phyloP scores from a whole-genome alignment of 1,140 invertebrate genomes.

The Reticulitermes speratus region DNA sequence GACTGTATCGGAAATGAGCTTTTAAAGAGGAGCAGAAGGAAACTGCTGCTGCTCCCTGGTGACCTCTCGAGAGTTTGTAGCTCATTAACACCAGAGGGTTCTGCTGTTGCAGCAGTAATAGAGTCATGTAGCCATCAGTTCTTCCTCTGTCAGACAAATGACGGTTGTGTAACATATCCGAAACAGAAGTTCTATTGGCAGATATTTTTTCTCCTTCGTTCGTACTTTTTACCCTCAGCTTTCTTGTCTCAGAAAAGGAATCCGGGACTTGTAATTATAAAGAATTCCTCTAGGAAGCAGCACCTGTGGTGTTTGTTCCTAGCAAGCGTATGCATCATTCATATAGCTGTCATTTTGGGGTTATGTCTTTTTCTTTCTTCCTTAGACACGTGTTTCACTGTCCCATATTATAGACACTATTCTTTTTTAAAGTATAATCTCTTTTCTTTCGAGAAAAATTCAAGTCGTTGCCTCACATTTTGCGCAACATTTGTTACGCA shows the following conservation, averaged over 20 bases:
- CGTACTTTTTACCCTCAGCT: no score
- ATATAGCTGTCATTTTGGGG: neutral
- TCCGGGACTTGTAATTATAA: neutral
- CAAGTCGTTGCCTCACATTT: no score
- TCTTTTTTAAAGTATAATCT: no score
- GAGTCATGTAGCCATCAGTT: neutral
- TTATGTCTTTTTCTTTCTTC: no score
- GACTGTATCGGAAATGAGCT: neutral
- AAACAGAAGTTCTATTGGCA: no score
- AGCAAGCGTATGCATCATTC: neutral
- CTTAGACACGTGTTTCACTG: no score
- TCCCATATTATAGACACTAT: no score
- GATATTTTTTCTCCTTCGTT: no score
- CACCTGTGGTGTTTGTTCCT: neutral
- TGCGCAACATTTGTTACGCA: no score
- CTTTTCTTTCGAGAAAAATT: no score
- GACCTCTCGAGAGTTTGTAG: neutral
- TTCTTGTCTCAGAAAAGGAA: neutral
- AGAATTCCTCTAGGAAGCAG: neutral
- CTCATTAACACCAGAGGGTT: constrained; percentile 5
- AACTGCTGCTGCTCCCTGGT: neutral
- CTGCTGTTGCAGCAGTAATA: neutral
- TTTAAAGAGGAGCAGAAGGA: constrained; percentile 5
- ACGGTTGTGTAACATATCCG: neutral
- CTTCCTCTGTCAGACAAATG: neutral